Percentiles rank a stretch among this genome's conserved stretches.
Evolutionary conservation across 2,888 invertebrate genomes (phyloP).

Genomic region (Pterostichus niger): DNA sequence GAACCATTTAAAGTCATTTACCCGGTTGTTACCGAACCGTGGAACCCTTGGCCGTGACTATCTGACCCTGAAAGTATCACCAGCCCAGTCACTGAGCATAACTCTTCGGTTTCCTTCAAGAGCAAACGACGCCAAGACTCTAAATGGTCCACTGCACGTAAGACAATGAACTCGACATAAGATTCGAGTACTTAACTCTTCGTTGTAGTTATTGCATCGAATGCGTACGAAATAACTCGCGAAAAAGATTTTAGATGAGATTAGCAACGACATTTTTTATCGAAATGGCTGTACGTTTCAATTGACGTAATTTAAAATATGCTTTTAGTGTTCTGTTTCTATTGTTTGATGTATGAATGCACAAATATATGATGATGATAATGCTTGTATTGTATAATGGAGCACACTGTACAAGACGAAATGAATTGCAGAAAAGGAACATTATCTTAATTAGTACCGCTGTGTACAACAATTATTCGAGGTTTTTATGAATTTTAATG

Average conservation of each 20-base stretch:
- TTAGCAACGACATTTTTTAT: constrained; percentile 17
- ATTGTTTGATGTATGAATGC: constrained; percentile 37
- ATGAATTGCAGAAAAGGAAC: constrained; percentile 53
- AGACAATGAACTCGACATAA: constrained; percentile 54
- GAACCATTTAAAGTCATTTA: constrained; percentile 47
- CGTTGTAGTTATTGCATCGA: constrained; percentile 8
- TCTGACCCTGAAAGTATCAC: constrained; percentile 55
- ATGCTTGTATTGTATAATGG: constrained; percentile 41
- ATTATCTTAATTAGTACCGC: constrained; percentile 55
- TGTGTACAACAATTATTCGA: constrained; percentile 24
- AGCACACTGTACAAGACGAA: constrained; percentile 33
- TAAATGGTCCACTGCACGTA: constrained; percentile 47
- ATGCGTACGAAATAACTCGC: constrained; percentile 15
- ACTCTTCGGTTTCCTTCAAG: constrained; percentile 30
- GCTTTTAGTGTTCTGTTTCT: constrained; percentile 34
- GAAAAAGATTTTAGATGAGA: constrained; percentile 14
- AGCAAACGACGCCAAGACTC: neutral
- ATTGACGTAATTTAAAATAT: constrained; percentile 42
- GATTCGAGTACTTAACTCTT: constrained; percentile 20
- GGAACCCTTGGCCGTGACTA: constrained; percentile 59
- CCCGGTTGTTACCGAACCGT: constrained; percentile 55
- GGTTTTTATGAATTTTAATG: constrained; percentile 46
- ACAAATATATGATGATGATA: constrained; percentile 37
- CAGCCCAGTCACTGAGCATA: constrained; percentile 30
- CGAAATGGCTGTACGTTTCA: constrained; percentile 3